Conservation (phyloP, 2,888 invertebrate genomes). For the Phortica okadai region DNA sequence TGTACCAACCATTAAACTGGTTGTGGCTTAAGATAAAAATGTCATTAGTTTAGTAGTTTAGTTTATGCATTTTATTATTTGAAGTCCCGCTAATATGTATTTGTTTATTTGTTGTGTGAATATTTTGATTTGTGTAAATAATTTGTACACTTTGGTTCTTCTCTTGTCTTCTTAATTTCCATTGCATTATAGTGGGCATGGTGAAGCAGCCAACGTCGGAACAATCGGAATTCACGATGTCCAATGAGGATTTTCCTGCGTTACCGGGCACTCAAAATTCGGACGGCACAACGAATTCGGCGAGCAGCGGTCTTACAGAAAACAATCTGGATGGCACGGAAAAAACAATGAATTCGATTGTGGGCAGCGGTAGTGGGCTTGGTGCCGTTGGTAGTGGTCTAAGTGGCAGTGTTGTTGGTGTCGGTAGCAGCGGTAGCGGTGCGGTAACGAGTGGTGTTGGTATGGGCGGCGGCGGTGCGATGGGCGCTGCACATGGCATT, state of each 20-base stretch:
- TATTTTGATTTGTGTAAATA: conserved; percentile 36
- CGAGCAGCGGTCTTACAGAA: conserved; percentile 64
- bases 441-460: conserved; percentile 66
- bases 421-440: conserved; percentile 57
- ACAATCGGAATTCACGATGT: conserved; percentile 97
- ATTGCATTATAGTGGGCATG: conserved; percentile 86
- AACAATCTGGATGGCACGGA: conserved; percentile 76
- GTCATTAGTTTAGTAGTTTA: not conserved
- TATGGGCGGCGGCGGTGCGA: conserved; percentile 45
- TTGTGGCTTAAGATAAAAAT: too few species aligned
- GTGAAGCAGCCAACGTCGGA: conserved; percentile 95
- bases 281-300: conserved; percentile 78
- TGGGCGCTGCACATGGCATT: conserved; percentile 45
- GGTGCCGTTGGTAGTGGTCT: conserved; percentile 62
- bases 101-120: conserved; percentile 29
- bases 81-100: conserved; percentile 3
- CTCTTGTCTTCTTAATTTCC: not conserved
- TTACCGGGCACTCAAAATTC: conserved; percentile 93
- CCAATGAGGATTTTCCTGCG: conserved; percentile 99
- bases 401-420: conserved; percentile 62
- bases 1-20: too few species aligned
- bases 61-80: not conserved
- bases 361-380: conserved; percentile 67
- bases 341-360: conserved; percentile 75
- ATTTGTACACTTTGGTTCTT: conserved; percentile 13